Evolutionary conservation across 2,888 invertebrate species (phyloP).

Genomic region (Acanthopleura granulata): DNA sequence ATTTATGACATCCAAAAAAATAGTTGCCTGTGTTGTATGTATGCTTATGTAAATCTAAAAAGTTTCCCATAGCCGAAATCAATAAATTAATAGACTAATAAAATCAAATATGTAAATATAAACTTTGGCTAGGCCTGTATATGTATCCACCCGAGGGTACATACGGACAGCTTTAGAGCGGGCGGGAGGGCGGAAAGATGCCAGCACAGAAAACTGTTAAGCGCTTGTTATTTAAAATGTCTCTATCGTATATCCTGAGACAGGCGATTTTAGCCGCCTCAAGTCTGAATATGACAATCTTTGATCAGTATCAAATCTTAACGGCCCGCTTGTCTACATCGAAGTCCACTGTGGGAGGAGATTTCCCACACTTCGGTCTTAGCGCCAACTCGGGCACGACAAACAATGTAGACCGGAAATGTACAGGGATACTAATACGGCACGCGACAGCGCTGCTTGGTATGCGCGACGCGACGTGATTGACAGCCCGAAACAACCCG

Average conservation of each 20-base stretch:
- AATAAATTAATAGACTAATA: too few relatives aligned
- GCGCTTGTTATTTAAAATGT: background rate
- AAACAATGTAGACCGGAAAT: constrained; percentile 2
- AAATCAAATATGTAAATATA: too few relatives aligned
- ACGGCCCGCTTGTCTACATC: background rate
- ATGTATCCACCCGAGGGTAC: too few relatives aligned
- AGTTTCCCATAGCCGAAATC: too few relatives aligned
- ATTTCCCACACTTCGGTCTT: constrained; percentile 3
- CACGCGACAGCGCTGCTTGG: constrained; percentile 10
- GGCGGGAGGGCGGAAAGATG: background rate
- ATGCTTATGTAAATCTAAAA: too few relatives aligned
- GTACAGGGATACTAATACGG: background rate
- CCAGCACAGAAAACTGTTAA: constrained; percentile 2
- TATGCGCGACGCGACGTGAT: background rate
- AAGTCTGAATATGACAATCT: too few relatives aligned
- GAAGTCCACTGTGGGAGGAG: background rate
- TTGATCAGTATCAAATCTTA: background rate
- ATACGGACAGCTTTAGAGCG: too few relatives aligned
- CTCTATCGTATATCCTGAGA: background rate
- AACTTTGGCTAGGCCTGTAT: too few relatives aligned
- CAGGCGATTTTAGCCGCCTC: too few relatives aligned
- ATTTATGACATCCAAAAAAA: too few relatives aligned
- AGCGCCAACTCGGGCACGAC: background rate
- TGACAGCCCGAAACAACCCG: constrained; percentile 1
- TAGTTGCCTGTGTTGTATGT: too few relatives aligned